These are phyloP conservation scores for Apomyelois bistriatella DNA, from an alignment of 2,888 invertebrate genomes.

Conservation along the genomic window DNA sequence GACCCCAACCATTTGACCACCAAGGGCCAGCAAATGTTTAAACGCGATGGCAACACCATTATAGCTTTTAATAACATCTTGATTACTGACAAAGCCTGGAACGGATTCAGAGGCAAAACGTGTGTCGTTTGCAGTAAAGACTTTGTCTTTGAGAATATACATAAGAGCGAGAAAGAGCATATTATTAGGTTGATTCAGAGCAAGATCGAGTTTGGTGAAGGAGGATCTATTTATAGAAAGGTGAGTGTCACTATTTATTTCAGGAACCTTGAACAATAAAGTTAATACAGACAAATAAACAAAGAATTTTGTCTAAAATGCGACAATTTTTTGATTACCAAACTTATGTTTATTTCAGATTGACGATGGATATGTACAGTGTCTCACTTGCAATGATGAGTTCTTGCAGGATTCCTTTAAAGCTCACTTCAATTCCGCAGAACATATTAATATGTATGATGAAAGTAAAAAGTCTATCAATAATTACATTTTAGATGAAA, in stretches of 20 bases:
- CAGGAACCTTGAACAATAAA: too few relatives aligned
- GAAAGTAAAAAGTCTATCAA: constrained; percentile 14
- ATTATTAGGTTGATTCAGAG: constrained; percentile 42
- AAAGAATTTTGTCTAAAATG: too few relatives aligned
- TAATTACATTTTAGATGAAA: not conserved
- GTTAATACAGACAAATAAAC: too few relatives aligned
- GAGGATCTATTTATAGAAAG: constrained; percentile 40
- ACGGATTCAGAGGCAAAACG: constrained; percentile 40
- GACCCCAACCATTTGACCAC: constrained; percentile 30
- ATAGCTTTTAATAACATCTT: constrained; percentile 27
- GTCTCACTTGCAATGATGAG: constrained; percentile 40
- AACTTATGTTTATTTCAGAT: too few relatives aligned
- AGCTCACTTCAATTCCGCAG: constrained; percentile 25
- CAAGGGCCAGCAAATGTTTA: constrained; percentile 21
- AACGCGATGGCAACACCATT: constrained; percentile 24
- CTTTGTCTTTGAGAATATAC: constrained; percentile 33
- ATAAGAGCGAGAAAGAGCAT: constrained; percentile 34
- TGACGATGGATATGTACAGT: constrained; percentile 42
- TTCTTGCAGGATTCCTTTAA: constrained; percentile 22
- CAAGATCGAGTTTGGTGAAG: constrained; percentile 31
- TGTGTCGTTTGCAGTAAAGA: constrained; percentile 47
- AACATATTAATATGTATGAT: constrained; percentile 28
- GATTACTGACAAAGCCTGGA: constrained; percentile 42
- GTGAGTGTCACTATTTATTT: constrained; percentile 24
- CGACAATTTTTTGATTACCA: too few relatives aligned